Base-by-base conservation (phyloP, 2,888 invertebrate genomes). In the Philonicus albiceps region DNA sequence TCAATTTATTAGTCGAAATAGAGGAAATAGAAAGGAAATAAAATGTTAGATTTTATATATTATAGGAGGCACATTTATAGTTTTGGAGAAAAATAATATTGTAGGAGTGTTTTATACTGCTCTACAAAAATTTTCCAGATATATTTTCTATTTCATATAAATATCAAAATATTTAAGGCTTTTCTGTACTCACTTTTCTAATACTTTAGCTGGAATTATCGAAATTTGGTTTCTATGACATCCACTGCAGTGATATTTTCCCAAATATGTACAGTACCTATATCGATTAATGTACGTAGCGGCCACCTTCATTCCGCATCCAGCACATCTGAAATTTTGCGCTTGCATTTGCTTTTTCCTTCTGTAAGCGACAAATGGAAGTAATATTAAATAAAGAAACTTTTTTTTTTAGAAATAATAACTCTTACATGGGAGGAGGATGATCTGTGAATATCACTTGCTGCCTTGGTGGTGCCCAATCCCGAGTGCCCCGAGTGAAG, bases 381-480 rank as follows among this genome's bases (percentile, higher is more conserved):
- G 13, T 1, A 16, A n/a, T 6, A 49, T 49, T n/a, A 49, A 49
- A 49, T n/a, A 4, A 3, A 49, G n/a, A 49, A n/a, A 49, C 3
- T 5, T 49, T 49, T n/a, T 37, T 49, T 49, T n/a, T 37, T 6
- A 49, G 1, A n/a, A 49, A 6, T 13, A n/a, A 49, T 1, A n/a
- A n/a, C 87, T 92, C 94, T 93, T 93, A 96, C 96, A 94, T 94
- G 72, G 94, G 94, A 13, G 93, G 89, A 3, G 95, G 94, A 92
- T 96, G 96, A 86, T 95, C 93, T 2, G 96, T 96, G 90, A 96
- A 96, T 88, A 97, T 97, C 84, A 97, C 95, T 92, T 97, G 97
- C 43, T 96, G 94, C 86, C 97, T 93, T 0, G 97, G 97, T 16
- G 97, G 97, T 0, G 97, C 97, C 97, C 97, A 97, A 90, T 96